Percentiles rank a stretch among this genome's conserved stretches.
These are phyloP conservation scores for Camponotus fellah DNA, from an alignment of 2,888 invertebrate species.

Conservation along the genomic window DNA sequence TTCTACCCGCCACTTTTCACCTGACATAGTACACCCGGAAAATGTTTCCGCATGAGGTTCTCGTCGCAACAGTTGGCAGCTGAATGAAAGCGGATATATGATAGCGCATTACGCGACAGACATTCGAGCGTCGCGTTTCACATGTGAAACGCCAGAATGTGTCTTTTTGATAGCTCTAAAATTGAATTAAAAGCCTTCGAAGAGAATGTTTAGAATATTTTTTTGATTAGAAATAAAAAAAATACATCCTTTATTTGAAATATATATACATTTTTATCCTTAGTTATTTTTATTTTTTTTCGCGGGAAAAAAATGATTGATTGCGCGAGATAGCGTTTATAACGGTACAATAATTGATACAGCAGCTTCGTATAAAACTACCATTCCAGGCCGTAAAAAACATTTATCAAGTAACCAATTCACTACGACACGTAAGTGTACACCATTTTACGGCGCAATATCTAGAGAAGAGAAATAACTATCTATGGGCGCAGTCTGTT, in stretches of 20 bases:
- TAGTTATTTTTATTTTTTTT: background rate
- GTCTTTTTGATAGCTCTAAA: background rate
- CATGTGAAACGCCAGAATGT: background rate
- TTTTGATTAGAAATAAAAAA: background rate
- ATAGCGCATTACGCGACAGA: constrained; percentile 8
- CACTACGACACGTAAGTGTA: constrained; percentile 44
- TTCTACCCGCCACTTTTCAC: constrained; percentile 15
- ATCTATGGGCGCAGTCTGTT: constrained; percentile 46
- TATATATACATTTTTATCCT: background rate
- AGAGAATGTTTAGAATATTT: background rate
- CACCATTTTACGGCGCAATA: constrained; percentile 40
- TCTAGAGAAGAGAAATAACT: constrained; percentile 55
- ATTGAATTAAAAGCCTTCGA: background rate
- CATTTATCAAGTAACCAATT: constrained; percentile 55
- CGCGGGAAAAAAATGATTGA: constrained; percentile 20
- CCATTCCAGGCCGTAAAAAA: constrained; percentile 42
- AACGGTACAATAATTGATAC: constrained; percentile 45
- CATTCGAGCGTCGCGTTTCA: constrained; percentile 8
- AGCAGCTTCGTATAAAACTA: constrained; percentile 41
- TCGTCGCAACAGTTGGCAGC: constrained; percentile 6
- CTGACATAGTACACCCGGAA: background rate
- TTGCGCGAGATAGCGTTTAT: constrained; percentile 35
- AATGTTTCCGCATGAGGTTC: constrained; percentile 6
- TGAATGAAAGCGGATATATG: constrained; percentile 25
- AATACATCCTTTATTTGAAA: background rate